Evolutionary conservation across 2,888 invertebrate genomes (phyloP), one percentile per base, ranked within the genome.

Genomic region (Agrenia bidenticulata): DNA sequence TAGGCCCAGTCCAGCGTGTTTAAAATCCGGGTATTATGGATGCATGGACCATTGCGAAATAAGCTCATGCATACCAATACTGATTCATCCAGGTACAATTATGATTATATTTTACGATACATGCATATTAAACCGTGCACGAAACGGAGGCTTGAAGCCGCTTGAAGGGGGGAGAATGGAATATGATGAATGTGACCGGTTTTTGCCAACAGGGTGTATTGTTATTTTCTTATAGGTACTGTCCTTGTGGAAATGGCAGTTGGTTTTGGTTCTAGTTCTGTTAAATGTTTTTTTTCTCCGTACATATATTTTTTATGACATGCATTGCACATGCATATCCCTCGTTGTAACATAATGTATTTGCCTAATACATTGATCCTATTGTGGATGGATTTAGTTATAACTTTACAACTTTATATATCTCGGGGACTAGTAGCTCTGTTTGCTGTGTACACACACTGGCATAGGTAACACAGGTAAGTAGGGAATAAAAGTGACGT

Each of bases 401-500:
- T 26, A 55, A 55, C 39, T 32, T 45, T 41, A 62, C 27, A 27
- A 42, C 15, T 24, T 42, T 49, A 51, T 56, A 32, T 37, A 65
- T 51, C 32, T 26, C 45, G 61, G 42, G 67, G 55, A 61, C 27
- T 63, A 58, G 56, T 61, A 63, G 63, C 63, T 61, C 50, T 27
- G 45, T 53, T 27, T 58, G 57, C 26, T 57, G 9, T 42, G 41
- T 32, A 32, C 32, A 32, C 32, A 32, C 32, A 32, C 23, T 56
- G 57, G 23, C 45, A 57, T 63, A 58, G 53, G 50, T 64, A 58
- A 15, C 39, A 63, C 66, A 66, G n/a, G 67, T 71, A 63, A 45
- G 45, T 45, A 32, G 32, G 45, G 45, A 45, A 45, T 45, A 45
- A 45, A 45, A 45, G 45, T 75, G 75, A 75, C 75, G 73, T 75